phyloP scores from a whole-genome alignment of 2,888 invertebrate species.

The Lasioglossum villosulum region DNA sequence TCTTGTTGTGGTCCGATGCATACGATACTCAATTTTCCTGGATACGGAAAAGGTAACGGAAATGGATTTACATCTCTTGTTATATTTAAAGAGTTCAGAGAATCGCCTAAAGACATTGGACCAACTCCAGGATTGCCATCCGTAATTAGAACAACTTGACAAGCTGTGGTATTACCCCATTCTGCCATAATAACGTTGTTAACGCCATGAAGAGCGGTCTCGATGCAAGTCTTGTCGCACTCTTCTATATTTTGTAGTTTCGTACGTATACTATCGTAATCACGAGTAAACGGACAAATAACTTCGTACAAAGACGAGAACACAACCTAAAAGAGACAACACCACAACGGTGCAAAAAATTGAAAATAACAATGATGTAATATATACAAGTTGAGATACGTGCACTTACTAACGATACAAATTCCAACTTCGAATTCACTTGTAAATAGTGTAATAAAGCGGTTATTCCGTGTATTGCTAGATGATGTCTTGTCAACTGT shows the following conservation, averaged over 20 bases:
- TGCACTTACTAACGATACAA: slow-evolving; percentile 88
- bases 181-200: slow-evolving; percentile 92
- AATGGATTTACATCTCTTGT: slow-evolving; percentile 85
- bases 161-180: slow-evolving; percentile 95
- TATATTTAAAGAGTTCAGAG: slow-evolving; percentile 85
- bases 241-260: slow-evolving; percentile 92
- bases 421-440: slow-evolving; percentile 89
- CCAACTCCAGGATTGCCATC: slow-evolving; percentile 91
- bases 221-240: slow-evolving; percentile 94
- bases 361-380: neutral
- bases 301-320: slow-evolving; percentile 87
- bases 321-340: slow-evolving; percentile 81
- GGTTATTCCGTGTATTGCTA: slow-evolving; percentile 89
- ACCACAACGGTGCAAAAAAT: neutral
- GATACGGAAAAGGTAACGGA: slow-evolving; percentile 92
- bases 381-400: neutral
- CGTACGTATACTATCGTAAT: slow-evolving; percentile 92
- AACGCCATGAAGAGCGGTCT: slow-evolving; percentile 91
- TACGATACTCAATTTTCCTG: slow-evolving; percentile 92
- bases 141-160: slow-evolving; percentile 92
- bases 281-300: slow-evolving; percentile 94
- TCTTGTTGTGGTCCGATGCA: slow-evolving; percentile 88
- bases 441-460: slow-evolving; percentile 88
- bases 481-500: slow-evolving; percentile 86
- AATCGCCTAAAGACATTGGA: slow-evolving; percentile 87